phyloP scores from a whole-genome alignment of 2,888 invertebrate genomes.

The Cataglyphis albicans region DNA sequence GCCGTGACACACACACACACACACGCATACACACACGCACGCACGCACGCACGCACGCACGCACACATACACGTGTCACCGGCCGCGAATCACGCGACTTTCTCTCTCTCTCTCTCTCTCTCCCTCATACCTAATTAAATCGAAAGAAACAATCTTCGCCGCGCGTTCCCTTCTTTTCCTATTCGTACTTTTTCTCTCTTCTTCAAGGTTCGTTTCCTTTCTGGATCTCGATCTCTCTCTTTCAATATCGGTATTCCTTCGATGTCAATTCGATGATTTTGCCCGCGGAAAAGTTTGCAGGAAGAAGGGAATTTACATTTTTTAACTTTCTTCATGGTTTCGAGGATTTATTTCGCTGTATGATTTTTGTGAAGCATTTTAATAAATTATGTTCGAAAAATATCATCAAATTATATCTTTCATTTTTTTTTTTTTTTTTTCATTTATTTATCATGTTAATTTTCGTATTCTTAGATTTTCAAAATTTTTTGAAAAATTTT shows the following conservation, averaged over 20 bases:
- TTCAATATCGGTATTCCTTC: conserved; percentile 56
- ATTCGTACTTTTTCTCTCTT: conserved; percentile 5
- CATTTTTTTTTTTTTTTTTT: not conserved
- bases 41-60: conserved; percentile 50
- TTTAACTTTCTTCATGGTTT: conserved; percentile 64
- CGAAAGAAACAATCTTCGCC: conserved; percentile 77
- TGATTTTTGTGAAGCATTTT: conserved; percentile 5
- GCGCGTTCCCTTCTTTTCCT: conserved; percentile 28
- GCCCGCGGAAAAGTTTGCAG: conserved; percentile 71
- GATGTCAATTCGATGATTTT: conserved; percentile 65
- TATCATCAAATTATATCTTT: not conserved
- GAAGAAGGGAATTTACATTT: conserved; percentile 74
- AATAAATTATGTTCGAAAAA: conserved; percentile 11
- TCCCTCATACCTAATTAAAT: conserved; percentile 80
- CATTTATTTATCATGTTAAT: not conserved
- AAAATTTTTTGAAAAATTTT: not conserved
- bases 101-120: conserved; percentile 40
- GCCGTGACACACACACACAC: conserved; percentile 74
- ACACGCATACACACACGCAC: too few species aligned
- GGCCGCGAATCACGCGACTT: conserved; percentile 60
- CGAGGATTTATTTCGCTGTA: conserved; percentile 25
- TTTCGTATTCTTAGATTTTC: not conserved
- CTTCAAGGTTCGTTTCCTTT: not conserved
- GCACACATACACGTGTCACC: conserved; percentile 70
- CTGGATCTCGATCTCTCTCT: conserved; percentile 28